Conservation (phyloP, 2,888 invertebrate genomes). For the Molorchus minor region DNA sequence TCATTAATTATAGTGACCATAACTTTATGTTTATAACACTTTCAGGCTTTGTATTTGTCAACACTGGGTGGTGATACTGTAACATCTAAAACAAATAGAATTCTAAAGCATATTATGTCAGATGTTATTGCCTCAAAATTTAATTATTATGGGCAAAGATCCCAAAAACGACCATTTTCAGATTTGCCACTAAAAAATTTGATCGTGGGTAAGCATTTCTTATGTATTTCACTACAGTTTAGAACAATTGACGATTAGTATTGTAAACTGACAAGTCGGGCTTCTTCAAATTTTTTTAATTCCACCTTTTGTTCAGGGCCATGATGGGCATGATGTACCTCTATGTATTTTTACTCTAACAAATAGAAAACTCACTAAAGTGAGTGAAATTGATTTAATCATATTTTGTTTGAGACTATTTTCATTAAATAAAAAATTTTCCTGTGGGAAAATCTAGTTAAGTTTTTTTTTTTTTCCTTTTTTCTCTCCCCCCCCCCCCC, state of each 20-base stretch:
- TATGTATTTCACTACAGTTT: neutral
- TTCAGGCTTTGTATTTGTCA: neutral
- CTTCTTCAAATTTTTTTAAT: too few relatives aligned
- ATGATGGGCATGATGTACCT: too few relatives aligned
- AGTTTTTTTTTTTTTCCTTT: too few relatives aligned
- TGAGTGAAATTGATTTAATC: too few relatives aligned
- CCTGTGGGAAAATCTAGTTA: neutral
- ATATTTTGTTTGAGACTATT: too few relatives aligned
- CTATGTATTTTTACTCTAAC: too few relatives aligned
- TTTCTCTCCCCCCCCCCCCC: too few relatives aligned
- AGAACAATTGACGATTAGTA: neutral
- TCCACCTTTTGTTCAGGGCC: too few relatives aligned
- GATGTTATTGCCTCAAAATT: neutral
- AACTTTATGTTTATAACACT: neutral
- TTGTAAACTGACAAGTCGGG: too few relatives aligned
- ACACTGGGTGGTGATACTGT: neutral
- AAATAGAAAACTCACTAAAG: too few relatives aligned
- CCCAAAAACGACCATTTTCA: neutral
- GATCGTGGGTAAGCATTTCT: neutral
- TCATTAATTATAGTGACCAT: neutral
- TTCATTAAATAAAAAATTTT: neutral
- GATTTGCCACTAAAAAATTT: neutral
- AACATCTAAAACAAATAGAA: neutral
- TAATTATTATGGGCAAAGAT: slow-evolving; percentile 1
- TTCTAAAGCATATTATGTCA: neutral